Evolutionary conservation across 1,140 invertebrate genomes (phyloP).

Genomic region (Anthonomus grandis): DNA sequence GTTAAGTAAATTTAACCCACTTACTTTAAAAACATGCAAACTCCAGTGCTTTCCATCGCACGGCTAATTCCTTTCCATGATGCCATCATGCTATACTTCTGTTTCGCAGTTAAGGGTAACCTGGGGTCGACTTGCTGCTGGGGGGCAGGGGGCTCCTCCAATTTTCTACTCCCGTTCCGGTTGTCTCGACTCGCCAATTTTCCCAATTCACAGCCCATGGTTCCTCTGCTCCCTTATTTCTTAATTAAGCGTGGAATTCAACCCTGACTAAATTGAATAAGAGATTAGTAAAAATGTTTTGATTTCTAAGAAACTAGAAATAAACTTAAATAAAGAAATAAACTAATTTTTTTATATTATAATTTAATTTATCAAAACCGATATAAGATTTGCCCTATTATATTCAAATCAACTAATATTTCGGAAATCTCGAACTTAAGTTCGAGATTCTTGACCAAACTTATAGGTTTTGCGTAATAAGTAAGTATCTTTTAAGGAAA

Average conservation of each 20-base stretch:
- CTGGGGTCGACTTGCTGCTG: constrained; percentile 70
- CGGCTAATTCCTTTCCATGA: constrained; percentile 87
- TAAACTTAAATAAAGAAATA: too few relatives aligned
- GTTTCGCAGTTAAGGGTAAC: constrained; percentile 77
- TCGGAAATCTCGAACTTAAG: too few relatives aligned
- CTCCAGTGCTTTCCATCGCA: constrained; percentile 82
- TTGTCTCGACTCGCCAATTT: constrained; percentile 62
- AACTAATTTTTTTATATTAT: too few relatives aligned
- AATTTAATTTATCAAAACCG: too few relatives aligned
- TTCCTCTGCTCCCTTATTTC: constrained; percentile 10
- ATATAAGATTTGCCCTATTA: too few relatives aligned
- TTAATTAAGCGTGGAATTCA: background rate
- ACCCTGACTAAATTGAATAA: too few relatives aligned
- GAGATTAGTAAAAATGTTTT: too few relatives aligned
- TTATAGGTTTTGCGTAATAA: too few relatives aligned
- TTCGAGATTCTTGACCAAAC: too few relatives aligned
- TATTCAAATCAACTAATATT: too few relatives aligned
- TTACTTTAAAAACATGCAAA: constrained; percentile 89
- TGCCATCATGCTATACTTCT: constrained; percentile 83
- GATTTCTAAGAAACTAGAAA: too few relatives aligned
- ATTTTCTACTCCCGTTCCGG: constrained; percentile 44
- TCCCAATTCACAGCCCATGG: constrained; percentile 75
- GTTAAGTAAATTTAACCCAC: constrained; percentile 45
- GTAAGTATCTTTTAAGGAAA: too few relatives aligned
- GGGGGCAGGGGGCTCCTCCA: constrained; percentile 49